These are phyloP conservation scores for Mamestra brassicae DNA, from an alignment of 2,888 invertebrate species.

Conservation along the genomic window DNA sequence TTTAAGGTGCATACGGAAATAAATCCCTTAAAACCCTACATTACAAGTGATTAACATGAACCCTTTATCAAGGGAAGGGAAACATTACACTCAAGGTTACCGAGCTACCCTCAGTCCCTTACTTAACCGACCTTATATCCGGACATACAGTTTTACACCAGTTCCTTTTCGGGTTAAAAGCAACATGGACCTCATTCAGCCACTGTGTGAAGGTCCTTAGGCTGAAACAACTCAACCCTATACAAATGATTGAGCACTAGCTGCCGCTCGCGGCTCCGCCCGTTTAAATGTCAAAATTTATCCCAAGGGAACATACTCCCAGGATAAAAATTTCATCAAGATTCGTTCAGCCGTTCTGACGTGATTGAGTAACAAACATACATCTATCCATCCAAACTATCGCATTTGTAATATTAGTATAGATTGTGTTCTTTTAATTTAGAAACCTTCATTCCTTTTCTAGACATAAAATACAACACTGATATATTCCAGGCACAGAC, in stretches of 20 bases:
- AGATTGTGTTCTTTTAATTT: slow-evolving; percentile 35
- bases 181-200: slow-evolving; percentile 27
- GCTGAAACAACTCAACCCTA: slow-evolving; percentile 20
- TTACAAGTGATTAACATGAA: slow-evolving; percentile 17
- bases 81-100: slow-evolving; percentile 15
- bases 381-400: background rate
- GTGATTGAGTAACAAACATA: too few relatives aligned
- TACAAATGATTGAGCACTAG: slow-evolving; percentile 32
- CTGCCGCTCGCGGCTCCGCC: too few relatives aligned
- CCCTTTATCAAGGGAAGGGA: slow-evolving; percentile 12
- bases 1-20: background rate
- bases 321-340: too few relatives aligned
- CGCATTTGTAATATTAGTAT: too few relatives aligned
- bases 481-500: slow-evolving; percentile 8
- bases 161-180: slow-evolving; percentile 33
- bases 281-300: too few relatives aligned
- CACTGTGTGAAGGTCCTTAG: slow-evolving; percentile 23
- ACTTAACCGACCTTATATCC: slow-evolving; percentile 34
- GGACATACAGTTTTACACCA: slow-evolving; percentile 26
- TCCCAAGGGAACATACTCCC: too few relatives aligned
- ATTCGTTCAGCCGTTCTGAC: too few relatives aligned
- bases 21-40: background rate
- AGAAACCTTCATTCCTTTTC: slow-evolving; percentile 30
- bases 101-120: slow-evolving; percentile 2
- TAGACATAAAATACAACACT: slow-evolving; percentile 24